These are phyloP conservation scores for Anas platyrhynchos DNA, from an alignment of 2,113 vertebrate species.

Conservation along the genomic window DNA sequence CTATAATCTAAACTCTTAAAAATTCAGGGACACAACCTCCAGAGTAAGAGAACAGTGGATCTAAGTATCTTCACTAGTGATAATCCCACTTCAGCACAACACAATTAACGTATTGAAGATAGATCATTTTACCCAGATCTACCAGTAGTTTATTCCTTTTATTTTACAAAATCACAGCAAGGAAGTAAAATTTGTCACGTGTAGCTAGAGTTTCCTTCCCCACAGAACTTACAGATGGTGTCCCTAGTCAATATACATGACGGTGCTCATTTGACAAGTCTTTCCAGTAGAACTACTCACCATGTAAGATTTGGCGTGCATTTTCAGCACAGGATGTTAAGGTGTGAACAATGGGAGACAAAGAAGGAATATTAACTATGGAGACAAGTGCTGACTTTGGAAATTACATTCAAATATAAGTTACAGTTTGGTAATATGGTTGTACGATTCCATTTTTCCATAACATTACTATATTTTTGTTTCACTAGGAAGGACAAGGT, in stretches of 20 bases:
- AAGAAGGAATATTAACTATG: not conserved
- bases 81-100: not conserved
- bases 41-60: conserved; percentile 22
- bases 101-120: not conserved
- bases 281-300: not conserved
- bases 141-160: not conserved
- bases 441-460: not conserved
- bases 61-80: not conserved
- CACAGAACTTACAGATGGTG: not conserved
- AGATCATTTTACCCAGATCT: not conserved
- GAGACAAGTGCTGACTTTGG: not conserved
- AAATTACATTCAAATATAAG: not conserved
- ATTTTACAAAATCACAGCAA: not conserved
- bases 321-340: not conserved
- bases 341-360: not conserved
- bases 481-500: not conserved
- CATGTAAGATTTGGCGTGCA: not conserved
- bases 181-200: not conserved
- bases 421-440: not conserved
- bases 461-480: not conserved
- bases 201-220: not conserved
- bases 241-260: not conserved
- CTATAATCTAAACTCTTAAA: conserved; percentile 70
- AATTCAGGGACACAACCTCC: conserved; percentile 45
- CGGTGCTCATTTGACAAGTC: not conserved